Evolutionary conservation across 1,140 invertebrate species (phyloP).

Genomic region (Caerostris extrusa): DNA sequence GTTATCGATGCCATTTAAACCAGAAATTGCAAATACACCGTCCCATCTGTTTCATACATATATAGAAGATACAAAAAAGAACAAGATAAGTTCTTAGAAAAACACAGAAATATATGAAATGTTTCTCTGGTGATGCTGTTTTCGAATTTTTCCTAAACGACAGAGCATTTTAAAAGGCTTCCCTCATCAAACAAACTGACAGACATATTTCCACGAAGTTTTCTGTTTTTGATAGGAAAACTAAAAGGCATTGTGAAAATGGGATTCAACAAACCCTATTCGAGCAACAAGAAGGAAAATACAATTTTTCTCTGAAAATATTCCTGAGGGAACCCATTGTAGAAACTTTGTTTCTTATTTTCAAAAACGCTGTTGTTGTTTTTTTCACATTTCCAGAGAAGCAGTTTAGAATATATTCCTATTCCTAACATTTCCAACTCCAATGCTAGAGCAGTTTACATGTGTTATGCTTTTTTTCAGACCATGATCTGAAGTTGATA

Average conservation of each 20-base stretch:
- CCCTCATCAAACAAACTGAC: conserved; percentile 47
- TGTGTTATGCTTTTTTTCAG: not conserved
- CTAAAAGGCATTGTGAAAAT: conserved; percentile 30
- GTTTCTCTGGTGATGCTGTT: not conserved
- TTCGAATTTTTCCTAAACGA: conserved; percentile 20
- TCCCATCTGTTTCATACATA: no score
- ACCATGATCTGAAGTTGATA: not conserved
- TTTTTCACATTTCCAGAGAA: conserved; percentile 8
- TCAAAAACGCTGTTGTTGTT: not conserved
- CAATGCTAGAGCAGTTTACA: not conserved
- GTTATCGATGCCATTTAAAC: no score
- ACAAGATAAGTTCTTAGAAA: not conserved
- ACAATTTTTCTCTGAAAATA: not conserved
- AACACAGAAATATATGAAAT: not conserved
- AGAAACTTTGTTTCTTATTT: conserved; percentile 36
- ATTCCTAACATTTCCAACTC: not conserved
- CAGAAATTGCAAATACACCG: no score
- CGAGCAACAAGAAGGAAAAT: not conserved
- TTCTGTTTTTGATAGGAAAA: conserved; percentile 30
- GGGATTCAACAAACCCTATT: not conserved
- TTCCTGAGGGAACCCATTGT: not conserved
- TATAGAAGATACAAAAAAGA: no score
- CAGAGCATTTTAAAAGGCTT: not conserved
- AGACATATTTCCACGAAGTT: not conserved
- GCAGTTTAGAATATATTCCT: not conserved